These are phyloP conservation scores for Calameuta filiformis DNA, from an alignment of 2,888 invertebrate species.

Conservation along the genomic window DNA sequence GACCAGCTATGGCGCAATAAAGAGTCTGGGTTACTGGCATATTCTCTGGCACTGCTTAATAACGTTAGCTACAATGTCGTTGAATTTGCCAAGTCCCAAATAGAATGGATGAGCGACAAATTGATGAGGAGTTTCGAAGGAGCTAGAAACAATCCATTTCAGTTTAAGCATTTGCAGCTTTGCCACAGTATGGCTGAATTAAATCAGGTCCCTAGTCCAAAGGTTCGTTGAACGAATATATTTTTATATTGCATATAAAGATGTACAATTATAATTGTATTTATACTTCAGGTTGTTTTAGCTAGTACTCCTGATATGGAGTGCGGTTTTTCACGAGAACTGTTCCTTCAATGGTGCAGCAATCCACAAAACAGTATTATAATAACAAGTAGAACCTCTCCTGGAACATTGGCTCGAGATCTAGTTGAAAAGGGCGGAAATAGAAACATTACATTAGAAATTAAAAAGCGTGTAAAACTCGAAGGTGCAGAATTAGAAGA, in stretches of 20 bases:
- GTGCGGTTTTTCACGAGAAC: conserved; percentile 92
- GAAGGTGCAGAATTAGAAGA: conserved; percentile 85
- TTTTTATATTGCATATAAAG: neutral
- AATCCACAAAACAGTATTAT: conserved; percentile 95
- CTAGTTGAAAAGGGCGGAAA: conserved; percentile 82
- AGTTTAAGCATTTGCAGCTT: conserved; percentile 91
- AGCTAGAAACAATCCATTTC: conserved; percentile 94
- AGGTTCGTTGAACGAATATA: conserved; percentile 65
- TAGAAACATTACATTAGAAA: conserved; percentile 77
- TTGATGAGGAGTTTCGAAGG: conserved; percentile 93
- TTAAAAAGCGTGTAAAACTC: conserved; percentile 77
- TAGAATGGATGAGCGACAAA: conserved; percentile 99
- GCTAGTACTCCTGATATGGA: conserved; percentile 97
- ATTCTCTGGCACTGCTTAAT: conserved; percentile 91
- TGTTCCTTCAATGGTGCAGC: conserved; percentile 94
- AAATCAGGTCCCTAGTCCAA: conserved; percentile 86
- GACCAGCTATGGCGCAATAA: conserved; percentile 95
- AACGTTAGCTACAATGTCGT: conserved; percentile 99
- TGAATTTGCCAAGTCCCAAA: conserved; percentile 98
- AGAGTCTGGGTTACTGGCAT: conserved; percentile 94
- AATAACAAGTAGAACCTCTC: conserved; percentile 87
- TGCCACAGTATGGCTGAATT: conserved; percentile 94
- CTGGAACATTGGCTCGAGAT: conserved; percentile 83
- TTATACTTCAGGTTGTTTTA: conserved; percentile 78
- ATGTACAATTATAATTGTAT: neutral